Conservation (phyloP, 2,797 vertebrate species). For the Diceros bicornis region DNA sequence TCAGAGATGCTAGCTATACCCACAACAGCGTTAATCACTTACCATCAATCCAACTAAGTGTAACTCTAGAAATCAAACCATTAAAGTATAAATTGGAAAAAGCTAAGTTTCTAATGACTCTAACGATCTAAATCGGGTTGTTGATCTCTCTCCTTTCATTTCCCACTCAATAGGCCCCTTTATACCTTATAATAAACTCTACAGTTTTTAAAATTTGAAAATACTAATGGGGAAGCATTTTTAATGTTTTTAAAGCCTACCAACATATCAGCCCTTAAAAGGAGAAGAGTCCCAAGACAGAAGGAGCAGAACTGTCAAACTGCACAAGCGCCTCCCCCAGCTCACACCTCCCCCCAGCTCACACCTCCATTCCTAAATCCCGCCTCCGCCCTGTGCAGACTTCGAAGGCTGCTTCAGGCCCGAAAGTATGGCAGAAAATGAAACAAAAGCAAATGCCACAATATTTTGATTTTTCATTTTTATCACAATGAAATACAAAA, state of each 20-base stretch:
- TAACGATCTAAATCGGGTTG: constrained; percentile 42
- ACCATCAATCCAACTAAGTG: background rate
- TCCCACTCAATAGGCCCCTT: background rate
- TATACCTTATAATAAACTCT: background rate
- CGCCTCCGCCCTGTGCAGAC: rapidly evolving
- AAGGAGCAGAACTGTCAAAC: background rate
- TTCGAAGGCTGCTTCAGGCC: background rate
- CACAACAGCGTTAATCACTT: constrained; percentile 11
- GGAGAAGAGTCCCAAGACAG: background rate
- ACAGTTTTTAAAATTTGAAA: constrained; percentile 35
- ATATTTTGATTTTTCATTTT: background rate
- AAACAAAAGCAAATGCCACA: background rate
- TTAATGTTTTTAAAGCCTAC: background rate
- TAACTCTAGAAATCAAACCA: constrained; percentile 40
- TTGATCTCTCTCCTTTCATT: background rate
- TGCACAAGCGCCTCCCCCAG: rapidly evolving
- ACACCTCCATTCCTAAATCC: too few species aligned
- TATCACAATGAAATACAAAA: background rate
- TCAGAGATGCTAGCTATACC: background rate
- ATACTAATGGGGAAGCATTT: background rate
- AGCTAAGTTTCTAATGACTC: background rate
- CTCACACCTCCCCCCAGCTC: too few species aligned
- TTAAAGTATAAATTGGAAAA: background rate
- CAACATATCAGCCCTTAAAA: background rate
- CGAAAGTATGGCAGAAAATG: background rate